Evolutionary conservation across 2,113 vertebrate genomes (phyloP), one percentile per base, ranked within the genome.

Genomic region (Mormoops blainvillei): DNA sequence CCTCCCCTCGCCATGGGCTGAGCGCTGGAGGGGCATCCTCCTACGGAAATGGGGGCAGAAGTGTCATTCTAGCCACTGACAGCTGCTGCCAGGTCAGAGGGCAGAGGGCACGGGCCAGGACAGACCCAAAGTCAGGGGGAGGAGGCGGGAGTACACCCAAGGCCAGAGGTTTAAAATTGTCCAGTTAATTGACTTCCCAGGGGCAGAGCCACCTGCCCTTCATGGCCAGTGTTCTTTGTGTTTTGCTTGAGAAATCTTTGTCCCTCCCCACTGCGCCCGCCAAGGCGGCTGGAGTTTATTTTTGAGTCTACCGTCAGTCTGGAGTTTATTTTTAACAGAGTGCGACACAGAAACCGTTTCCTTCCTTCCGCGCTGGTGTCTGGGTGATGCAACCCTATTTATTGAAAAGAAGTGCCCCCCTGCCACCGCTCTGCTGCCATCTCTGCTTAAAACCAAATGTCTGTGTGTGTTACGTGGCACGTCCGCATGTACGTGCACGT

Each of bases 191-290:
- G 22, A 19, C 20, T 15, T 31, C 4, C 0, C 58, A 45, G 38
- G 38, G 76, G 20, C 1, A 0, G 3, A 15, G 1, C 6, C 4
- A 12, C 15, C 36, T 61, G 11, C 15, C 7, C 76, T 26, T 14
- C 33, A 0, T 10, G 50, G 45, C 22, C 7, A 0, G 20, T 6
- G 2, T 9, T 7, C 15, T 84, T 10, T 7, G 36, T 11, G 52
- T 26, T 38, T 54, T 45, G 26, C 13, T 54, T 33, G 9, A 84
- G 61, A 28, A 58, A 36, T 13, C n/a, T 58, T 10, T 28, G 33
- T 31, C 63, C 7, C 54, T 15, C 38, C 7, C 26, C 14, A n/a
- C n/a, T n/a, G n/a, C n/a, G n/a, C 14, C n/a, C 19, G 3, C 43
- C 26, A 3, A 33, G 52, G 7, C 7, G 2, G 0, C 4, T 12